These are phyloP conservation scores for Drosophila albomicans DNA, from an alignment of 1,140 invertebrate species.

Conservation along the genomic window DNA sequence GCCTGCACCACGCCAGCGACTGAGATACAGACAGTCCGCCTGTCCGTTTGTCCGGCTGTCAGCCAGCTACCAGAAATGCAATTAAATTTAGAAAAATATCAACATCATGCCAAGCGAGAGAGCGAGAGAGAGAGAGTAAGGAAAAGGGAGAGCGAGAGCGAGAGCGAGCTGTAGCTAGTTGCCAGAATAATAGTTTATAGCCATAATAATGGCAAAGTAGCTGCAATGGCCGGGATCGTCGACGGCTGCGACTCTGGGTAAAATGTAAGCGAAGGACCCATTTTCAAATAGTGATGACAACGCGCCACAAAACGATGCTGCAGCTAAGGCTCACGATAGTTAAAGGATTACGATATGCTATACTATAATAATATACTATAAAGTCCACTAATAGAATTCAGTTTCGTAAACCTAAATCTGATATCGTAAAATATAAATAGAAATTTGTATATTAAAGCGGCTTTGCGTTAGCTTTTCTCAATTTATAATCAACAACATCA, in stretches of 20 bases:
- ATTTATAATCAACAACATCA: too few relatives aligned
- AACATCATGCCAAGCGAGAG: conserved; percentile 56
- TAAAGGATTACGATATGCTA: too few relatives aligned
- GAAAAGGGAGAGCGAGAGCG: neutral
- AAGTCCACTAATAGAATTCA: too few relatives aligned
- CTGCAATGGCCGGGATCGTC: conserved; percentile 31
- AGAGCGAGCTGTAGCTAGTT: conserved; percentile 12
- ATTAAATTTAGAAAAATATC: conserved; percentile 83
- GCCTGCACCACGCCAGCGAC: neutral
- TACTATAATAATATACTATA: too few relatives aligned
- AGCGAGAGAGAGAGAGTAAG: neutral
- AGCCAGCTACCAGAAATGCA: conserved; percentile 66
- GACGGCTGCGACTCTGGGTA: conserved; percentile 6
- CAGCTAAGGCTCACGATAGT: neutral
- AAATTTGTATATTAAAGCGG: too few relatives aligned
- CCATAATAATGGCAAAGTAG: conserved; percentile 61
- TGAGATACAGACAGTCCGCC: neutral
- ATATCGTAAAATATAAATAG: too few relatives aligned
- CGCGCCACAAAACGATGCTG: too few relatives aligned
- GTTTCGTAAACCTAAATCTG: too few relatives aligned
- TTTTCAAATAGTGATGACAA: conserved; percentile 1
- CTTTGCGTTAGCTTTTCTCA: too few relatives aligned
- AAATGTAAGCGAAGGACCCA: conserved; percentile 7
- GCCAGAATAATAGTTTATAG: conserved; percentile 81
- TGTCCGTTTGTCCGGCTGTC: neutral